A percentile compares a stretch with the other conserved stretches of the same genome.
phyloP scores from a whole-genome alignment of 2,113 vertebrate genomes.

The pig (Sus scrofa) region DNA sequence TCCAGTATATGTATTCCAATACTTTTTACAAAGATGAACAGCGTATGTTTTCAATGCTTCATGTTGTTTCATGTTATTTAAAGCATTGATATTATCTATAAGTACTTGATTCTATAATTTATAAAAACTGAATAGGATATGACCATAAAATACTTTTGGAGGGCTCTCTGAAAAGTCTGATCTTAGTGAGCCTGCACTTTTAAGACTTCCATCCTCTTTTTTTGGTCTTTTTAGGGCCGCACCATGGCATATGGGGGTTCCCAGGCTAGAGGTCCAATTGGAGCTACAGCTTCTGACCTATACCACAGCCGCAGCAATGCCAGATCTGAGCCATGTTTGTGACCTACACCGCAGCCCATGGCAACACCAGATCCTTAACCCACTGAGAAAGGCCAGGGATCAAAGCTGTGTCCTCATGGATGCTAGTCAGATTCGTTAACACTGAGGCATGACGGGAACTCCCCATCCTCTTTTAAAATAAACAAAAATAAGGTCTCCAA shows the following conservation, averaged over 20 bases:
- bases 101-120: constrained; percentile 41
- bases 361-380: too few species aligned
- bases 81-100: constrained; percentile 32
- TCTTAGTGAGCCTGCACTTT: constrained; percentile 27
- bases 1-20: not conserved
- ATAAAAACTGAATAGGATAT: constrained; percentile 38
- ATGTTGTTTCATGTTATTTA: constrained; percentile 46
- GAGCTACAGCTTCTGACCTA: too few species aligned
- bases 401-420: too few species aligned
- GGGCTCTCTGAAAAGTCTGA: not conserved
- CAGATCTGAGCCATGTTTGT: too few species aligned
- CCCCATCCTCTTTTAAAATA: not conserved
- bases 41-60: not conserved
- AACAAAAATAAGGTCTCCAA: constrained; percentile 36
- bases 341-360: too few species aligned
- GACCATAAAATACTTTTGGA: constrained; percentile 24
- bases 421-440: too few species aligned
- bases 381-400: too few species aligned
- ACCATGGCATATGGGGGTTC: too few species aligned
- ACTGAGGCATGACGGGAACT: not conserved
- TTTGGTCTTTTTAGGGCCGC: too few species aligned
- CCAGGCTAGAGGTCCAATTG: too few species aligned
- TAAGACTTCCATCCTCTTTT: not conserved
- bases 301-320: too few species aligned
- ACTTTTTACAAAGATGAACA: constrained; percentile 35